Conservation (phyloP, 2,888 invertebrate genomes). For the Hirtodrosophila cameraria region DNA sequence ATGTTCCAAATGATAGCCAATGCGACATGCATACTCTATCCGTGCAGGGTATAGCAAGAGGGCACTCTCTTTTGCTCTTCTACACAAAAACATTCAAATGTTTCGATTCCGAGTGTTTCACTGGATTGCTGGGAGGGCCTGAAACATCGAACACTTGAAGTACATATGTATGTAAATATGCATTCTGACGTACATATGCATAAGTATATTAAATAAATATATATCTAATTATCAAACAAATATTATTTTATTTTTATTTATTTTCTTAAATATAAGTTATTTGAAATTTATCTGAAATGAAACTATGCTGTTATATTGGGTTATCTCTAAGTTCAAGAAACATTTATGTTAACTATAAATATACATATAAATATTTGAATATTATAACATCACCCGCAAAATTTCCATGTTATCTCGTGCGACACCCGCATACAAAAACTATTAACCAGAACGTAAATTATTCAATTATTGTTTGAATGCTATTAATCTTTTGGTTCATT, state of each 20-base stretch:
- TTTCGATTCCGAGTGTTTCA: slow-evolving; percentile 1
- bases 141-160: slow-evolving; percentile 12
- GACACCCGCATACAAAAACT: too few species aligned
- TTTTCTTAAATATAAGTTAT: too few species aligned
- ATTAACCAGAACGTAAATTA: too few species aligned
- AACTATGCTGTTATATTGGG: neutral
- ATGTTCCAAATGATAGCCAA: neutral
- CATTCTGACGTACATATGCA: neutral
- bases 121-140: slow-evolving; percentile 1
- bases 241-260: too few species aligned
- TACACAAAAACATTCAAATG: neutral
- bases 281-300: too few species aligned
- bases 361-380: too few species aligned
- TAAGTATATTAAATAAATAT: neutral
- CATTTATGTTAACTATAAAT: too few species aligned
- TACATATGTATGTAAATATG: neutral
- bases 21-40: neutral
- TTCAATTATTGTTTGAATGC: neutral
- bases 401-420: too few species aligned
- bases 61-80: slow-evolving; percentile 3
- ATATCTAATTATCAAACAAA: too few species aligned
- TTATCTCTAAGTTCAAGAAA: too few species aligned
- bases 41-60: neutral
- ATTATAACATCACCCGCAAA: too few species aligned
- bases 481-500: neutral